Conservation (phyloP, 2,113 vertebrate genomes). For the Tylochromis polylepis region DNA sequence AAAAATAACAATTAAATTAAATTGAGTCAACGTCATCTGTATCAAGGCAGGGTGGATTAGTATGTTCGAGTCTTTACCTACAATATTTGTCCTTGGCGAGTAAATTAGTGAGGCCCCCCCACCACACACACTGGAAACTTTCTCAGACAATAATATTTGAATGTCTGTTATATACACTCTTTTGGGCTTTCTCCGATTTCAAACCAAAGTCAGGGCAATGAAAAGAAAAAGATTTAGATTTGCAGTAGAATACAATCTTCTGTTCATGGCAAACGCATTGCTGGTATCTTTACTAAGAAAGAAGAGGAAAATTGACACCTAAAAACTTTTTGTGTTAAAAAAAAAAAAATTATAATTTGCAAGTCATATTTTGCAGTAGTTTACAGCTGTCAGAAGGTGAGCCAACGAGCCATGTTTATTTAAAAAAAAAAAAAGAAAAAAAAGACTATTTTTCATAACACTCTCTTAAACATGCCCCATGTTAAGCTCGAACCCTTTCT, state of each 20-base stretch:
- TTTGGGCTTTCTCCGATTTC: not conserved
- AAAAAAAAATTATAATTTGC: not conserved
- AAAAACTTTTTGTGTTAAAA: not conserved
- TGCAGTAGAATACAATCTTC: not conserved
- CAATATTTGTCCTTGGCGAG: not conserved
- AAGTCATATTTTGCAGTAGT: not conserved
- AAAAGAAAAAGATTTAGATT: not conserved
- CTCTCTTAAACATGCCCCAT: not conserved
- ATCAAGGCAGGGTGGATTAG: not conserved
- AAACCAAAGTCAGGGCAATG: not conserved
- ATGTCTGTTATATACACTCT: not conserved
- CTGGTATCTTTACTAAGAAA: not conserved
- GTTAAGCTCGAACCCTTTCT: not conserved
- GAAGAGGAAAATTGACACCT: not conserved
- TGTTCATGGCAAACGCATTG: not conserved
- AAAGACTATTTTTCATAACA: not conserved
- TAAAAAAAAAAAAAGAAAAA: not conserved
- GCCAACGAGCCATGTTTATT: not conserved
- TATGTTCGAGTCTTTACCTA: not conserved
- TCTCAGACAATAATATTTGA: not conserved
- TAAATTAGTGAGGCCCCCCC: not conserved
- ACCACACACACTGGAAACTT: not conserved
- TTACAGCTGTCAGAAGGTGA: not conserved
- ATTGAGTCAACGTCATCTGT: not conserved
- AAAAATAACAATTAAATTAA: not conserved